Evolutionary conservation across 1,140 invertebrate genomes (phyloP).

Genomic region (Apocrypta bakeri): DNA sequence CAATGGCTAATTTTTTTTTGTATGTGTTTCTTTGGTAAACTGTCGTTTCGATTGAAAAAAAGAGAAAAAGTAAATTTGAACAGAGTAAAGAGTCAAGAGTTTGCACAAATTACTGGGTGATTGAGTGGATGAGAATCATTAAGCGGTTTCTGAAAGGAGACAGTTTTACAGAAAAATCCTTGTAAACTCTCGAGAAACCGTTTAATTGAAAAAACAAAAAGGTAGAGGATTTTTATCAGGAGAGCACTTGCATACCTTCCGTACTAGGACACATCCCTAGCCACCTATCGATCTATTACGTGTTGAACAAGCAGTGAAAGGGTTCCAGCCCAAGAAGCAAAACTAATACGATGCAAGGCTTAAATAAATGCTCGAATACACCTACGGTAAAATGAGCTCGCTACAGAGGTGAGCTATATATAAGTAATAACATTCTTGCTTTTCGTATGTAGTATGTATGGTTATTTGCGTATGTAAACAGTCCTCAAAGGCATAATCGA

Average conservation of each 20-base stretch:
- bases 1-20: slow-evolving; percentile 65
- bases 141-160: neutral
- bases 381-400: slow-evolving; percentile 71
- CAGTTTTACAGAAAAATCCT: neutral
- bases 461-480: slow-evolving; percentile 68
- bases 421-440: slow-evolving; percentile 67
- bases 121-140: neutral
- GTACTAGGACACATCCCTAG: slow-evolving; percentile 71
- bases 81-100: neutral
- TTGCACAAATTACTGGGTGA: slow-evolving; percentile 23
- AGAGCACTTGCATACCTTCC: slow-evolving; percentile 72
- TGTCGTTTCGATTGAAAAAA: slow-evolving; percentile 25
- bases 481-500: slow-evolving; percentile 68
- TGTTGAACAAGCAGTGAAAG: slow-evolving; percentile 74
- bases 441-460: slow-evolving; percentile 52
- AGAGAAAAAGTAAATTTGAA: slow-evolving; percentile 35
- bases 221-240: slow-evolving; percentile 49
- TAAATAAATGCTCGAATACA: slow-evolving; percentile 72
- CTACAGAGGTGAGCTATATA: slow-evolving; percentile 72
- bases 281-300: slow-evolving; percentile 71
- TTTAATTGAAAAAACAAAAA: slow-evolving; percentile 45
- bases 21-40: slow-evolving; percentile 48
- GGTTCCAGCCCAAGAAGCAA: slow-evolving; percentile 75
- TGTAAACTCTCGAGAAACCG: neutral
- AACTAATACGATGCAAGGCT: slow-evolving; percentile 76